These are phyloP conservation scores for Ovis canadensis DNA, from an alignment of 2,113 vertebrate species.

Conservation along the genomic window DNA sequence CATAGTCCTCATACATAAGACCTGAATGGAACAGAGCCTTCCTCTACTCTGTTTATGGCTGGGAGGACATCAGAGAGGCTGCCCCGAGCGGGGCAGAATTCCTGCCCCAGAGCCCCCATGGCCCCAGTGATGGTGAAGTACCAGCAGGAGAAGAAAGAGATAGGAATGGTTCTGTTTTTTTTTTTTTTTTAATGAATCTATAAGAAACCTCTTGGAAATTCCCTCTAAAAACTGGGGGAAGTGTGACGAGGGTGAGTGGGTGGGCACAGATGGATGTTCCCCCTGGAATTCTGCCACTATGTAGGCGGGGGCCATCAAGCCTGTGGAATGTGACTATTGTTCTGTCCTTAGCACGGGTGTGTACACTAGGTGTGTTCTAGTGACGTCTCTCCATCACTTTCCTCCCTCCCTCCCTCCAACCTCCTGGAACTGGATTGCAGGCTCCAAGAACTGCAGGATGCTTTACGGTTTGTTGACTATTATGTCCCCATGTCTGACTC, in stretches of 20 bases:
- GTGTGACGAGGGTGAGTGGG: neutral
- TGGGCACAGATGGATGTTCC: fast-evolving
- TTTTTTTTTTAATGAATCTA: neutral
- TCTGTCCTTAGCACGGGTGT: neutral
- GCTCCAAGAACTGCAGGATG: neutral
- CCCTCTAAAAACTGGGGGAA: neutral
- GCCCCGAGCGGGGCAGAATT: too few relatives aligned
- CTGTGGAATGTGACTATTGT: neutral
- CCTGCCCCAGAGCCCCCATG: neutral
- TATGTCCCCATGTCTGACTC: neutral
- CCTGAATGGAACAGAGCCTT: neutral
- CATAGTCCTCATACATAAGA: neutral
- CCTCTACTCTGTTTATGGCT: neutral
- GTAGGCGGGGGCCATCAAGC: fast-evolving
- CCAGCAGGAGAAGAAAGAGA: neutral
- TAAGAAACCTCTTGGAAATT: neutral
- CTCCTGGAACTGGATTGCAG: neutral
- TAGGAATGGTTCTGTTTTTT: neutral
- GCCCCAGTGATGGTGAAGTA: neutral
- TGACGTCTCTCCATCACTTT: neutral
- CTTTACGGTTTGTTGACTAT: neutral
- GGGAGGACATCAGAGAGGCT: neutral
- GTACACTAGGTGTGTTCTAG: neutral
- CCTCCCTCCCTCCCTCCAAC: neutral
- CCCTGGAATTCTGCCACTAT: neutral